Conservation (phyloP, 2,888 invertebrate species). For the Drosophila setosimentum region DNA sequence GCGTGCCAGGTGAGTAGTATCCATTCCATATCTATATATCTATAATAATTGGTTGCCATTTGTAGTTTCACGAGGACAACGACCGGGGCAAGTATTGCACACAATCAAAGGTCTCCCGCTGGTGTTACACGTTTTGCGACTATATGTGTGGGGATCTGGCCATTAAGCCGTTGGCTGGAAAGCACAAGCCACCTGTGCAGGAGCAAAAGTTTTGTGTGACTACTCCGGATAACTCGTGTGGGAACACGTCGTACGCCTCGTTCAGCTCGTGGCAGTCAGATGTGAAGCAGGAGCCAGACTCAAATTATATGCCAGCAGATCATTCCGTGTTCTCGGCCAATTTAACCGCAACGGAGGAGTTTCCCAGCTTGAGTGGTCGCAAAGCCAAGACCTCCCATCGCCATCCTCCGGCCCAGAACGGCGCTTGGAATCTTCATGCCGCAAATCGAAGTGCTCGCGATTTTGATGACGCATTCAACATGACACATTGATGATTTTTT, state of each 20-base stretch:
- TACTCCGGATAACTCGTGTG: background rate
- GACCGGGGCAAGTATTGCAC: slow-evolving; percentile 85
- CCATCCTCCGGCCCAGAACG: background rate
- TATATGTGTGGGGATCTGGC: slow-evolving; percentile 85
- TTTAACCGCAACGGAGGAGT: slow-evolving; percentile 10
- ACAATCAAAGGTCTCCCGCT: slow-evolving; percentile 85
- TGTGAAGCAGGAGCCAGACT: slow-evolving; percentile 22
- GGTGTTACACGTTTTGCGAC: slow-evolving; percentile 85
- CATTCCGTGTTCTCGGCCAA: slow-evolving; percentile 22
- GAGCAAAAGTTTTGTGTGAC: slow-evolving; percentile 30
- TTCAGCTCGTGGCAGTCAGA: background rate
- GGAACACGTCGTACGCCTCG: background rate
- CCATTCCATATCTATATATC: background rate
- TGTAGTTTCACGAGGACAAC: slow-evolving; percentile 84
- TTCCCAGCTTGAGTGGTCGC: slow-evolving; percentile 43
- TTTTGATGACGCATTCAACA: slow-evolving; percentile 22
- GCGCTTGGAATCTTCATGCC: slow-evolving; percentile 32
- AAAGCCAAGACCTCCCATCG: background rate
- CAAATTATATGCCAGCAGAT: slow-evolving; percentile 34
- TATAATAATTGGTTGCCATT: background rate
- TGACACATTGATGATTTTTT: slow-evolving; percentile 13
- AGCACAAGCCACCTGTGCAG: slow-evolving; percentile 84
- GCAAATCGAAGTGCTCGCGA: background rate
- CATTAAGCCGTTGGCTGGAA: slow-evolving; percentile 83
- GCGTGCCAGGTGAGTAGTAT: slow-evolving; percentile 80